Base-by-base conservation (phyloP, 2,888 invertebrate species). In the Prenolepis imparis region DNA sequence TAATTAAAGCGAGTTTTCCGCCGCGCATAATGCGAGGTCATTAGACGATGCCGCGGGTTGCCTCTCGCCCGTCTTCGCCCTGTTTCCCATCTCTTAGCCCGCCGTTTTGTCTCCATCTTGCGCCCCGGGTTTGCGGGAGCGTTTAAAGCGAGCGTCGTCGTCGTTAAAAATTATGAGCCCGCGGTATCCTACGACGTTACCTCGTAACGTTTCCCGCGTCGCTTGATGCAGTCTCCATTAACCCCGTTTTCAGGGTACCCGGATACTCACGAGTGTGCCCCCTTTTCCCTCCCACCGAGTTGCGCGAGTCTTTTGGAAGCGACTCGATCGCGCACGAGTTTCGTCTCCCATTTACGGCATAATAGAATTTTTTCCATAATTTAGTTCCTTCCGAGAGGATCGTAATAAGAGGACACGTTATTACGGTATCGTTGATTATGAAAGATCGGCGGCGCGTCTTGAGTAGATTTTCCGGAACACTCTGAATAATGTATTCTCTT, bases 1-100 rank as follows among this genome's bases (percentile, higher is more conserved):
- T 93, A 93, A 93, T 93, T 93, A 93, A 93, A 91, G 85, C 84
- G 89, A 91, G 88, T 92, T 91, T 91, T 91, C 92, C 89, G 84
- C 84, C 85, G 90, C 86, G 90, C 90, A 91, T 92, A 92, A 93
- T 91, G 90, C 90, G 88, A 87, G 89, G 88, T 93, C 91, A 91
- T 92, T 93, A 92, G 90, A 91, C 90, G 90, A 87, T 72, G 84
- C 87, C 87, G 86, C 85, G 86, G 80, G 84, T 80, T 68, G 82
- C 75, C 84, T 78, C 57, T 78, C 57, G 63, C 66, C 74, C 15
- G n/a, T 75, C n/a, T 57, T 44, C 44, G 36, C 55, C 55, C 64
- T 74, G 74, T 84, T 84, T 80, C 78, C 39, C 64, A 24, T 81
- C 67, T 68, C 61, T 63, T 18, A 32, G 57, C 5, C 66, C 57